Evolutionary conservation across 2,113 vertebrate species (phyloP), one percentile per base, ranked within the genome.

Genomic region (Cyanoramphus novaezelandiae): DNA sequence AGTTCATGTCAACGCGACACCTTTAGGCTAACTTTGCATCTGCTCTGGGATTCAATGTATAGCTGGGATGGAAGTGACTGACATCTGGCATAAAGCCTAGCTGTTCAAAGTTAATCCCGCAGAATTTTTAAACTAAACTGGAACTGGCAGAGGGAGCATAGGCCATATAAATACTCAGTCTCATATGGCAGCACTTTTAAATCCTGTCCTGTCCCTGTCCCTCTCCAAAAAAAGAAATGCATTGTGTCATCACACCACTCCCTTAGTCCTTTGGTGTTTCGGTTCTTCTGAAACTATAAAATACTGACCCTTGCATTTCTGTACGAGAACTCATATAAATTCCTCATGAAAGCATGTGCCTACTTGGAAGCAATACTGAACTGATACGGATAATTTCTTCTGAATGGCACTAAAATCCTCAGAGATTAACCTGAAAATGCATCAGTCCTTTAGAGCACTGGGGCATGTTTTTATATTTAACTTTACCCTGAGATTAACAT

Each of bases 1-100:
- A 29, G 46, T 16, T 78, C 2, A 0, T 11, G 33, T 20, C 76
- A 88, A 17, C 0, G 0, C 0, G 0, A 60, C 84, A 60, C 86
- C 88, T 82, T 46, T 4, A 19, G 31, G 60, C 28, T 67, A 63
- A 63, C 60, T 55, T 74, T 27, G 0, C 55, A 7, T 55, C 90
- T 81, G 72, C 60, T 11, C 84, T 50, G 84, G 27, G 53, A 8
- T 35, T 49, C 53, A 28, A 0, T 0, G 0, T 25, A 5, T 5
- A 17, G 44, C 41, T 50, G 82, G 65, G 70, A 13, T 70, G 43
- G 72, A 68, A 68, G 78, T 28, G 72, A 74, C 33, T 49, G 77
- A 44, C 11, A 7, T 28, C 74, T 82, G 82, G 25, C 93, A 79
- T 12, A 28, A 85, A 87, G 47, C 65, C 70, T 50, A 49, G 24